These are phyloP conservation scores for Spisula solida DNA, from an alignment of 2,888 invertebrate genomes.

Conservation along the genomic window DNA sequence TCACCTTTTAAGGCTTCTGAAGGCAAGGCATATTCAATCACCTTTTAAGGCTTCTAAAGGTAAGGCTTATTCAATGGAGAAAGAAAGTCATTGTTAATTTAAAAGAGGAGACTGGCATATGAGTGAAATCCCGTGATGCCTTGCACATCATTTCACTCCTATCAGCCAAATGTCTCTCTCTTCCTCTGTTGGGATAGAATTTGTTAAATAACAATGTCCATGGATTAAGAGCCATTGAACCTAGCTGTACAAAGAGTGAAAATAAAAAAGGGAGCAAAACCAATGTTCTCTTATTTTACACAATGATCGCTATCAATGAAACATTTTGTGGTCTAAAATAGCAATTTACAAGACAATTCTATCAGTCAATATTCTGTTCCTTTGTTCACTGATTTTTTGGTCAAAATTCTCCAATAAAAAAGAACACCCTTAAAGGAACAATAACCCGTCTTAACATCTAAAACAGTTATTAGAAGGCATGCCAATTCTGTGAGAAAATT, in stretches of 20 bases:
- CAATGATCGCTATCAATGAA: neutral
- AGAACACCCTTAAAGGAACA: neutral
- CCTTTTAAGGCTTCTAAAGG: too few relatives aligned
- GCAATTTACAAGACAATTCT: neutral
- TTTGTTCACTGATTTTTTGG: neutral
- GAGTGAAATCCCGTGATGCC: neutral
- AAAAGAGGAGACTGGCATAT: neutral
- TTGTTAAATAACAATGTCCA: neutral
- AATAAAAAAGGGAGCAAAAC: neutral
- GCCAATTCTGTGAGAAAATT: conserved; percentile 14
- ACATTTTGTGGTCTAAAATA: conserved; percentile 8
- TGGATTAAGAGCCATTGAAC: neutral
- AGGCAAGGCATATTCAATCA: neutral
- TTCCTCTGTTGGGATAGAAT: neutral
- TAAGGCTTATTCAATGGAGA: neutral
- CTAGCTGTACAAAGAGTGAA: neutral
- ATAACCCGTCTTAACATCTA: neutral
- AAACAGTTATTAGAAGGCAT: neutral
- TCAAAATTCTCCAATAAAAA: neutral
- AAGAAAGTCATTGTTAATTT: neutral
- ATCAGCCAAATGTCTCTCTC: neutral
- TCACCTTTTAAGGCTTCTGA: neutral
- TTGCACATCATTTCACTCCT: neutral
- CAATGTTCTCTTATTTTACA: neutral
- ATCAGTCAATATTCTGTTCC: neutral